These are phyloP conservation scores for Hirudinaria manillensis DNA, from an alignment of 2,888 invertebrate species.

Conservation along the genomic window DNA sequence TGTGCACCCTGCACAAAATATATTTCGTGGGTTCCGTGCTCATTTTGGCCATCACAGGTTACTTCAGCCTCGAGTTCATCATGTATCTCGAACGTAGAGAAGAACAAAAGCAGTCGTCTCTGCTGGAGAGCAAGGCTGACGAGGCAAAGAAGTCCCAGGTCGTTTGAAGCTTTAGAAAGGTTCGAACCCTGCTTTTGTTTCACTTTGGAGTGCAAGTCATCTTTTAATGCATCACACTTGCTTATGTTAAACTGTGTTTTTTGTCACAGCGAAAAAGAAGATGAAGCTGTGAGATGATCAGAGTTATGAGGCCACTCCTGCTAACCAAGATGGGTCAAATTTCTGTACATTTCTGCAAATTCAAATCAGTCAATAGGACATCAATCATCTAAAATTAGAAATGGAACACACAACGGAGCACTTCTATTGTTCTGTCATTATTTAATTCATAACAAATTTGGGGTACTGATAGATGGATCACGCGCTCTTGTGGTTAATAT, in stretches of 20 bases:
- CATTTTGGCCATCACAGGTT: slow-evolving; percentile 41
- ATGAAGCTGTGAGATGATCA: no score
- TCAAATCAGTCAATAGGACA: no score
- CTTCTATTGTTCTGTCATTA: no score
- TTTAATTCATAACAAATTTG: no score
- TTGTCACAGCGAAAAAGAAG: no score
- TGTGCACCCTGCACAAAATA: slow-evolving; percentile 46
- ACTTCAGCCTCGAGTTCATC: slow-evolving; percentile 44
- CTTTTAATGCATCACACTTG: slow-evolving; percentile 1
- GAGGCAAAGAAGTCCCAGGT: background rate
- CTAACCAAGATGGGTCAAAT: no score
- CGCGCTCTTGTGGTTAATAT: no score
- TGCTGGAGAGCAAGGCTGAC: background rate
- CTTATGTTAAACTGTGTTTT: background rate
- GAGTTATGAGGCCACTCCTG: no score
- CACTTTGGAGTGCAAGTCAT: background rate
- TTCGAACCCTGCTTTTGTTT: background rate
- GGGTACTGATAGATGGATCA: no score
- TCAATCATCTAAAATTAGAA: no score
- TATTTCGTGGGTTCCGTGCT: slow-evolving; percentile 42
- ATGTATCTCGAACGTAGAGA: slow-evolving; percentile 33
- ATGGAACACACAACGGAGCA: no score
- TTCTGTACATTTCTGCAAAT: no score
- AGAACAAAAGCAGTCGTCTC: slow-evolving; percentile 21
- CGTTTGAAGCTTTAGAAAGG: background rate